Evolutionary conservation across 2,797 vertebrate genomes (phyloP).

Genomic region (Rhabdophis nuchalis): DNA sequence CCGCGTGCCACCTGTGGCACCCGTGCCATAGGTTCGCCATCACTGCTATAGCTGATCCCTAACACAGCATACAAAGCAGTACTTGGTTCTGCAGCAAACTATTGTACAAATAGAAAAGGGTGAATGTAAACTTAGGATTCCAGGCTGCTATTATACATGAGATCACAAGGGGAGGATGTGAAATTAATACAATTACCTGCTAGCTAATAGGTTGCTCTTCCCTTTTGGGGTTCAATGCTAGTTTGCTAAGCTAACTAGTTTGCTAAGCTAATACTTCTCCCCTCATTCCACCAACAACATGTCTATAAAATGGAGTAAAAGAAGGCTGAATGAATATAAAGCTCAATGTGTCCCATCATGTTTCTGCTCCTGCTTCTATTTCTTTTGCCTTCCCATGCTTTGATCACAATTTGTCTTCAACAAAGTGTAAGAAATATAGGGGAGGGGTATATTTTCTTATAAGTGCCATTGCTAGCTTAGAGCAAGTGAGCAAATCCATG

Average conservation of each 20-base stretch:
- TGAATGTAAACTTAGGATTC: neutral
- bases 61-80: neutral
- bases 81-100: neutral
- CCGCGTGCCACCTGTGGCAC: no score
- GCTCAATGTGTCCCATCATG: neutral
- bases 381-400: neutral
- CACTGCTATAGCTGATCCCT: neutral
- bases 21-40: no score
- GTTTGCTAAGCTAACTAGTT: neutral
- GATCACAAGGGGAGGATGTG: neutral
- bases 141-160: neutral
- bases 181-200: neutral
- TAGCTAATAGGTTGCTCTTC: neutral
- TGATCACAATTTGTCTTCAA: neutral
- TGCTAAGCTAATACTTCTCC: neutral
- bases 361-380: neutral
- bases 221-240: neutral
- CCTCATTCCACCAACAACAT: neutral
- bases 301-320: neutral
- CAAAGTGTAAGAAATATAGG: neutral
- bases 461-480: neutral
- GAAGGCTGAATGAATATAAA: neutral
- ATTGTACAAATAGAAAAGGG: neutral
- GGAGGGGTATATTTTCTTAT: neutral
- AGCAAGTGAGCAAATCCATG: neutral